A percentile compares a stretch with the other conserved stretches of the same genome.
These are phyloP conservation scores for Oncorhynchus keta DNA, from an alignment of 2,113 vertebrate genomes.

Conservation along the genomic window DNA sequence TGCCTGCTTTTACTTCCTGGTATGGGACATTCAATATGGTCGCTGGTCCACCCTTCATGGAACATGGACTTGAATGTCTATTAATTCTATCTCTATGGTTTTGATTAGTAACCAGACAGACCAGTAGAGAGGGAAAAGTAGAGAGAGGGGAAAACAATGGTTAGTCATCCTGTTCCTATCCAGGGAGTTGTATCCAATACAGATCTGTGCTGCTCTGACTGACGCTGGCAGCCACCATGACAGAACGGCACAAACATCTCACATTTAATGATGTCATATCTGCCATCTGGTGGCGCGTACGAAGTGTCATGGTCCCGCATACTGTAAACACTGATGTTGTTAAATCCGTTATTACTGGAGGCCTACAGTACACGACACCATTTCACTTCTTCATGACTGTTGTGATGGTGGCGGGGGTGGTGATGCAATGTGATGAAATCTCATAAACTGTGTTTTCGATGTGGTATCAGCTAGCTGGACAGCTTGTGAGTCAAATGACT, in stretches of 20 bases:
- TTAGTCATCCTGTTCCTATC: background rate
- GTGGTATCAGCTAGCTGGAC: background rate
- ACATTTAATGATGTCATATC: background rate
- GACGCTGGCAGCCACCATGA: background rate
- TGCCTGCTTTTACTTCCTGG: no score
- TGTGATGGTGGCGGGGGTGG: background rate
- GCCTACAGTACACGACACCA: background rate
- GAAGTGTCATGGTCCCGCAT: background rate
- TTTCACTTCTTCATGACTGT: background rate
- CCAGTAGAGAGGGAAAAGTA: no score
- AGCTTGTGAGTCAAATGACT: no score
- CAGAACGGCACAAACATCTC: background rate
- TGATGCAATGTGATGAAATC: background rate
- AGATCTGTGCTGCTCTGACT: background rate
- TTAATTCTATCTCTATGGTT: no score
- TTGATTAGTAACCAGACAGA: no score
- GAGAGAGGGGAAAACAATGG: background rate
- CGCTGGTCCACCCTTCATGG: no score
- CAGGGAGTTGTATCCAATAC: slow-evolving; percentile 7
- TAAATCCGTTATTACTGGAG: background rate
- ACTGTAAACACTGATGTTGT: background rate
- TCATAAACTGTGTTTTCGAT: background rate
- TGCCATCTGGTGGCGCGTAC: background rate
- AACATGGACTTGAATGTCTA: no score
- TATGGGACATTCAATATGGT: no score